Evolutionary conservation across 2,797 vertebrate species (phyloP), one percentile per base, ranked within the genome.

Genomic region (Sebastiscus tertius): DNA sequence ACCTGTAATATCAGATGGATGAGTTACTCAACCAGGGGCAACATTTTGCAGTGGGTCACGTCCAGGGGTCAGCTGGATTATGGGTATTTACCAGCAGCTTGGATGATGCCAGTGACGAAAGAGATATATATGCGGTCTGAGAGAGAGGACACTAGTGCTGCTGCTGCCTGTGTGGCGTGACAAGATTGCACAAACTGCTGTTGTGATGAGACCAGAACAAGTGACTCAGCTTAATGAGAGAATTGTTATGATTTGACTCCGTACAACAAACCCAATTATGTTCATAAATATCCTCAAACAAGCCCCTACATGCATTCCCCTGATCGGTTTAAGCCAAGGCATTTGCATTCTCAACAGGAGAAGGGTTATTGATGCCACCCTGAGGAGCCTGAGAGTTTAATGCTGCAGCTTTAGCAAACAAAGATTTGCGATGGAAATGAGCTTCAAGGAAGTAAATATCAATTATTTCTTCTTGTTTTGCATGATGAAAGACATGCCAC

Each of bases 1-100:
- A 87, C 76, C 75, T 79, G 66, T 80, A 77, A 84, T 58, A 90
- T 92, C 76, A 90, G 81, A 89, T 64, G 79, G 79, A 77, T 79
- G 79, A 81, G 69, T 92, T 87, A 77, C 80, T 86, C 75, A 74
- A 52, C 58, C 70, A 55, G 24, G 58, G 61, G 56, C 74, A 83
- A 39, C 64, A 27, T 58, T n/a, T 52, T 26, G 33, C 77, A 80
- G 81, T 73, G 81, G 79, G 77, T 84, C 79, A 65, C 12, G 2
- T 69, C 60, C 42, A 66, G 63, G 52, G 52, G 62, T 90, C 82
- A 88, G 81, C 46, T 80, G 82, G 72, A 88, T 87, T 88, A 81
- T 88, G 79, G 82, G 80, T 87, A 84, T 89, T 91, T 85, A 81
- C 68, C 76, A 75, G 72, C 56, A 55, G 80, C 52, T 29, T 62